Percentiles rank a stretch among this genome's conserved stretches.
Evolutionary conservation across 37 sponge, comb jelly and placozoan genomes (phyloP).

Genomic region (Spongilla lacustris): DNA sequence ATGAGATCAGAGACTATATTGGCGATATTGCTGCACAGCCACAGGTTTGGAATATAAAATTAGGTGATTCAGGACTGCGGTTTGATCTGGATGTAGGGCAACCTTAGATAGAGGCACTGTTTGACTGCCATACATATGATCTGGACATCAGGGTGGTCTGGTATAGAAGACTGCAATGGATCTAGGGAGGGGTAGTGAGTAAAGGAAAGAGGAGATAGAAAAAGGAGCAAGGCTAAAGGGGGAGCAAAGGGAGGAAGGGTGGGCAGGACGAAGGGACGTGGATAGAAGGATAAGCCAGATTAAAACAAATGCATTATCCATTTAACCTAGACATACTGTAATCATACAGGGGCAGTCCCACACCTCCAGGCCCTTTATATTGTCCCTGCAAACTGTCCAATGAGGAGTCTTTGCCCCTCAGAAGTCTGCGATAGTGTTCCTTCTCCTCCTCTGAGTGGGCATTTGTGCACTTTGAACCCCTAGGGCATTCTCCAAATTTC

Average conservation of each 20-base stretch:
- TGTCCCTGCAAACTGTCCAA: not conserved
- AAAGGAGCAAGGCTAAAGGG: not conserved
- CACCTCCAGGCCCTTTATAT: too few relatives aligned
- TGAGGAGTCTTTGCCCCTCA: not conserved
- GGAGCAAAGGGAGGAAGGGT: too few relatives aligned
- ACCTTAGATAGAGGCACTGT: not conserved
- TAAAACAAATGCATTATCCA: too few relatives aligned
- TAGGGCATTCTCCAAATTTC: conserved; percentile 76
- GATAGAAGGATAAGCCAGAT: too few relatives aligned
- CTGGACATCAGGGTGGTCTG: not conserved
- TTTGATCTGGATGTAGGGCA: too few relatives aligned
- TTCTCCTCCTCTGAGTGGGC: conserved; percentile 90
- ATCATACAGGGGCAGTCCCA: not conserved
- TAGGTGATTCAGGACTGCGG: too few relatives aligned
- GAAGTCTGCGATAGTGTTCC: conserved; percentile 36
- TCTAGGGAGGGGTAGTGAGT: not conserved
- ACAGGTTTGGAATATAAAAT: too few relatives aligned
- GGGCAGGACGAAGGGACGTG: too few relatives aligned
- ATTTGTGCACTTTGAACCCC: conserved; percentile 85
- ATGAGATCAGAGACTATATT: too few relatives aligned
- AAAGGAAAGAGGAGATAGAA: not conserved
- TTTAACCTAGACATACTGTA: not conserved
- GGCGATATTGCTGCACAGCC: too few relatives aligned
- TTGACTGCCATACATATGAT: not conserved
- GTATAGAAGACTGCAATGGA: not conserved